These are phyloP conservation scores for Strix occidentalis DNA, from an alignment of 2,797 vertebrate genomes.

Conservation along the genomic window DNA sequence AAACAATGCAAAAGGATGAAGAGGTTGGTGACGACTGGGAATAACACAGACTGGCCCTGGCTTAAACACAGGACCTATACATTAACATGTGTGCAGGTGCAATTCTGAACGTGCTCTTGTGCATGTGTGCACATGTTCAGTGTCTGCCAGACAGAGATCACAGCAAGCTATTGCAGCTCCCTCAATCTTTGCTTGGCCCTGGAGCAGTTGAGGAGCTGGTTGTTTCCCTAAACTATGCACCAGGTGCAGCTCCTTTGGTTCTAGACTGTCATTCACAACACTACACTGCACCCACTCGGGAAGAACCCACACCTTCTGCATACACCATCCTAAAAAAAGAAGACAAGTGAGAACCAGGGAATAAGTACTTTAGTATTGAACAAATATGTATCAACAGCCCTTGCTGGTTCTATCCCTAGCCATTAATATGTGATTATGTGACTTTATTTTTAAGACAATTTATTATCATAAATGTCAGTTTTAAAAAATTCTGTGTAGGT, in stretches of 20 bases:
- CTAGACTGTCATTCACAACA: background rate
- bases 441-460: background rate
- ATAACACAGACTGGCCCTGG: background rate
- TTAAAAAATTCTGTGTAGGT: rapidly evolving
- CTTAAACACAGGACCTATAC: background rate
- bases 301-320: background rate
- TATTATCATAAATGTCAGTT: background rate
- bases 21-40: background rate
- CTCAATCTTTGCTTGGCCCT: background rate
- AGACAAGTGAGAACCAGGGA: background rate
- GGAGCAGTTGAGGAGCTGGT: background rate
- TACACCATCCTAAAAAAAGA: background rate
- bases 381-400: background rate
- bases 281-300: background rate
- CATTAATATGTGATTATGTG: background rate
- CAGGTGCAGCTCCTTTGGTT: background rate
- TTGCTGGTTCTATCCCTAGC: background rate
- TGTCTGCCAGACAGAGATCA: background rate
- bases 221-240: background rate
- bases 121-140: background rate
- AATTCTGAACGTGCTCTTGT: background rate
- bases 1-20: background rate
- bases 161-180: background rate
- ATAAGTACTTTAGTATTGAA: background rate
- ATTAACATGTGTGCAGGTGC: slow-evolving; percentile 6